A percentile compares a stretch with the other conserved stretches of the same genome.
These are phyloP conservation scores for Cheilosia vulpina DNA, from an alignment of 2,888 invertebrate species.

Conservation along the genomic window DNA sequence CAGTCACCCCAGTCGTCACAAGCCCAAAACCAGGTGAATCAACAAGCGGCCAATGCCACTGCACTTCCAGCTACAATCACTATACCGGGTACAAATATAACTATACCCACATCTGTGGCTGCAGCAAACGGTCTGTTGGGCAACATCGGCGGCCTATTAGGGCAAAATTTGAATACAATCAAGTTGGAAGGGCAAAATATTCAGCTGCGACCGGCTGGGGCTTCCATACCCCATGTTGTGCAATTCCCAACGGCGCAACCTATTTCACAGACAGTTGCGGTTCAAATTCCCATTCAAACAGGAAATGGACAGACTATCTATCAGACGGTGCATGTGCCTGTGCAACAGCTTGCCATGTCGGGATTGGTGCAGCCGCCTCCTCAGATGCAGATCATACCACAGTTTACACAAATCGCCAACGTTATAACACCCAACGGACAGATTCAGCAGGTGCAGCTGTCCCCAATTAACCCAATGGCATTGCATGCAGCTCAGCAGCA, in stretches of 20 bases:
- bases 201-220: constrained; percentile 86
- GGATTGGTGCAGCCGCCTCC: constrained; percentile 85
- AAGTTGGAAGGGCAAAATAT: constrained; percentile 86
- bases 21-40: constrained; percentile 75
- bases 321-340: constrained; percentile 97
- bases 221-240: constrained; percentile 80
- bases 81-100: constrained; percentile 83
- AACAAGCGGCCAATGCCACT: constrained; percentile 75
- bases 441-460: constrained; percentile 94
- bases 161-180: constrained; percentile 77
- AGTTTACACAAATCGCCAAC: constrained; percentile 91
- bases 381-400: constrained; percentile 92
- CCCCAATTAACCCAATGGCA: constrained; percentile 85
- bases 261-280: constrained; percentile 89
- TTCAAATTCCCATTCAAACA: constrained; percentile 87
- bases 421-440: constrained; percentile 95
- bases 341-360: constrained; percentile 89
- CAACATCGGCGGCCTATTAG: constrained; percentile 79
- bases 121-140: constrained; percentile 82
- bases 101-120: constrained; percentile 82
- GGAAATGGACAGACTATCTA: constrained; percentile 95
- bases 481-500: constrained; percentile 80
- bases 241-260: constrained; percentile 82
- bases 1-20: constrained; percentile 75
- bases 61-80: constrained; percentile 81